These are phyloP conservation scores for Hermaeophaga mercurialis DNA, from an alignment of 2,888 invertebrate species.

Conservation along the genomic window DNA sequence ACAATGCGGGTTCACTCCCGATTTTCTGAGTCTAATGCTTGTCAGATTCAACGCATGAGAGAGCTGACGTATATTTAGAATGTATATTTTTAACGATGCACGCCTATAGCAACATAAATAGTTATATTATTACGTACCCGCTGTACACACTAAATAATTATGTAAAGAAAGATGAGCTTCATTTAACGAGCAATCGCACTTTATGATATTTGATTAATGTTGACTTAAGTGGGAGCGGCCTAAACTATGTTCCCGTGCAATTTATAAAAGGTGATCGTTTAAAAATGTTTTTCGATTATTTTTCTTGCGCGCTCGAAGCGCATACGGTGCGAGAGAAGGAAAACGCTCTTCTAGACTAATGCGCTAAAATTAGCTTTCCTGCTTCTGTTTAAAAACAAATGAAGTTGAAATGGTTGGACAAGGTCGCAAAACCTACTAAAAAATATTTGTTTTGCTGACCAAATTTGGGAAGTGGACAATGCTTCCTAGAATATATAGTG, in stretches of 20 bases:
- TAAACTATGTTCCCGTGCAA: neutral
- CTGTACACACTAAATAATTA: constrained; percentile 36
- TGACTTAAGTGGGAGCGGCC: constrained; percentile 34
- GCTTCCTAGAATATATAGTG: constrained; percentile 1
- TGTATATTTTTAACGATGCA: constrained; percentile 49
- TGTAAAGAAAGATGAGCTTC: constrained; percentile 37
- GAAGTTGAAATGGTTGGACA: constrained; percentile 6
- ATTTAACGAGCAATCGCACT: constrained; percentile 34
- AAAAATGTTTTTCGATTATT: neutral
- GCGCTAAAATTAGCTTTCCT: constrained; percentile 13
- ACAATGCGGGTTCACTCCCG: constrained; percentile 10
- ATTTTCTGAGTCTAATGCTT: constrained; percentile 22
- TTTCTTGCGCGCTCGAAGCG: neutral
- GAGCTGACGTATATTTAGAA: constrained; percentile 48
- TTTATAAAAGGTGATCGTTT: neutral
- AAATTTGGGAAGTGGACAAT: constrained; percentile 13
- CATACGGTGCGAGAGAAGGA: neutral
- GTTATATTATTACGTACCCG: constrained; percentile 40
- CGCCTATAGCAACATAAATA: constrained; percentile 48
- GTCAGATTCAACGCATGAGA: constrained; percentile 31
- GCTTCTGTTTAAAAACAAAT: constrained; percentile 7
- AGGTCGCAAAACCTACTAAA: constrained; percentile 11
- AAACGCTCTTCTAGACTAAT: neutral
- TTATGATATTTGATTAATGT: constrained; percentile 31
- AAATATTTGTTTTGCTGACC: constrained; percentile 9